phyloP scores from a whole-genome alignment of 1,140 invertebrate genomes.

The Drosophila ananassae region DNA sequence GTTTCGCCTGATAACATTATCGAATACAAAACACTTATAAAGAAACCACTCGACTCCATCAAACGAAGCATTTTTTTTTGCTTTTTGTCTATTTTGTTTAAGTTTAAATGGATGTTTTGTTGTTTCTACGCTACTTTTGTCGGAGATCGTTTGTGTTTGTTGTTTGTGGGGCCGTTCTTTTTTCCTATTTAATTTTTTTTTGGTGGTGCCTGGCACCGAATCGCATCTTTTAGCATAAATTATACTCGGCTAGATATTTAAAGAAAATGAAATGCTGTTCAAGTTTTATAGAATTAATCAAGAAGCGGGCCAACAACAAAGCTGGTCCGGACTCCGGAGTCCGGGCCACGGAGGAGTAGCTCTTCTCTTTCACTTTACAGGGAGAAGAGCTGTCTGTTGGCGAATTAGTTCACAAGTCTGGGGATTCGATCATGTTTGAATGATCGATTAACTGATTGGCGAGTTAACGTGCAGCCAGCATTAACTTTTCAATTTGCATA shows the following conservation, averaged over 20 bases:
- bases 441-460: conserved; percentile 70
- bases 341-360: conserved; percentile 43
- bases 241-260: conserved; percentile 67
- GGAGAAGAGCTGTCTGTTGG: not conserved
- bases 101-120: conserved; percentile 66
- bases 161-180: conserved; percentile 43
- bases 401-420: conserved; percentile 55
- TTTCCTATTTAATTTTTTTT: conserved; percentile 45
- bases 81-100: conserved; percentile 58
- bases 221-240: conserved; percentile 78
- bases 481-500: conserved; percentile 58
- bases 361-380: conserved; percentile 57
- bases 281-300: conserved; percentile 71
- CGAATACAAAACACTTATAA: conserved; percentile 48
- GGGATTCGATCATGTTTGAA: conserved; percentile 4
- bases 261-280: conserved; percentile 73
- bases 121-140: conserved; percentile 68
- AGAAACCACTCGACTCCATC: conserved; percentile 39
- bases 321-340: conserved; percentile 48
- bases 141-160: conserved; percentile 41
- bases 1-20: conserved; percentile 58
- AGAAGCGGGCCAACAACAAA: conserved; percentile 47
- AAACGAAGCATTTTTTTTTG: conserved; percentile 26
- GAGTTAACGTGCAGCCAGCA: conserved; percentile 54
- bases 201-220: conserved; percentile 71